Percentiles rank a stretch among this genome's conserved stretches.
Evolutionary conservation across 2,797 vertebrate species (phyloP).

Genomic region (Leuciscus waleckii): DNA sequence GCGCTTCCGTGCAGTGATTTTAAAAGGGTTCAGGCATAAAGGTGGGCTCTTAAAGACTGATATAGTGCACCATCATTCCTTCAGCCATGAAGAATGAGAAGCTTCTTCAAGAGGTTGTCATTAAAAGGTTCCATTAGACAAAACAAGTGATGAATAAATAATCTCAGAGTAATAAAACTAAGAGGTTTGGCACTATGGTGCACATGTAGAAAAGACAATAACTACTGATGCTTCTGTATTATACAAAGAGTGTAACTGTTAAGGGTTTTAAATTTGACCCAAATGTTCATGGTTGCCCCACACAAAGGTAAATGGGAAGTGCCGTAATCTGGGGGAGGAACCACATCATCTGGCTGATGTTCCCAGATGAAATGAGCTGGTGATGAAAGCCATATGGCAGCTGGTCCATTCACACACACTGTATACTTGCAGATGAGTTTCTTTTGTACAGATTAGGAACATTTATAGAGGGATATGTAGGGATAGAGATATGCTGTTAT

Average conservation of each 20-base stretch:
- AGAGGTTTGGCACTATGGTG: neutral
- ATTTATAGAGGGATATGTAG: neutral
- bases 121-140: neutral
- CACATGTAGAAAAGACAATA: slow-evolving; percentile 7
- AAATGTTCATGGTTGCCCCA: slow-evolving; percentile 34
- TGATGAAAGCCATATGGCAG: slow-evolving; percentile 15
- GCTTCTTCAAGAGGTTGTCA: neutral
- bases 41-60: slow-evolving; percentile 39
- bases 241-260: slow-evolving; percentile 17
- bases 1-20: neutral
- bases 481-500: no score
- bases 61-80: slow-evolving; percentile 37
- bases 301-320: neutral
- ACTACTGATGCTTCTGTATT: slow-evolving; percentile 22
- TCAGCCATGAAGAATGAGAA: slow-evolving; percentile 14
- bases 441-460: neutral
- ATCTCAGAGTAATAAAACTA: neutral
- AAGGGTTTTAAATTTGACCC: slow-evolving; percentile 6
- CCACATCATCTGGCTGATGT: neutral
- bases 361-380: neutral
- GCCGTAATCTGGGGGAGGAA: slow-evolving; percentile 7
- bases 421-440: neutral
- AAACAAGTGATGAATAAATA: slow-evolving; percentile 11
- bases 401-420: neutral
- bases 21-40: slow-evolving; percentile 8